Evolutionary conservation across 2,888 invertebrate genomes (phyloP).

Genomic region (Aphidius colemani): DNA sequence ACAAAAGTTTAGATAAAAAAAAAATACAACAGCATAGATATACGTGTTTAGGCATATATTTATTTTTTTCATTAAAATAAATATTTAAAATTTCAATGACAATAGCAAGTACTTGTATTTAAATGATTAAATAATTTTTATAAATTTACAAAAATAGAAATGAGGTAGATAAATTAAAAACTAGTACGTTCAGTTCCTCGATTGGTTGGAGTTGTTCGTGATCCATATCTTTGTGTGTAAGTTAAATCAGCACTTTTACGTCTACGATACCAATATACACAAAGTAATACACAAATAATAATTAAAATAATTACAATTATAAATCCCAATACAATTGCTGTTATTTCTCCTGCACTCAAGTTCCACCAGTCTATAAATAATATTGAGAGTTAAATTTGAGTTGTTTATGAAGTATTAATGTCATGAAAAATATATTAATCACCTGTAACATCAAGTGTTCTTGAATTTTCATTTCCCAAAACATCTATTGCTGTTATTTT

Average conservation of each 20-base stretch:
- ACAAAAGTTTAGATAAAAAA: too few species aligned
- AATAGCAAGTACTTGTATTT: too few species aligned
- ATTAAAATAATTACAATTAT: conserved; percentile 69
- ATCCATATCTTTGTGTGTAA: conserved; percentile 54
- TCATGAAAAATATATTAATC: conserved; percentile 38
- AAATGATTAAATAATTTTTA: too few species aligned
- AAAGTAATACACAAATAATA: conserved; percentile 63
- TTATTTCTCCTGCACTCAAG: conserved; percentile 65
- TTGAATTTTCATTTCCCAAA: conserved; percentile 69
- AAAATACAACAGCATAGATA: too few species aligned
- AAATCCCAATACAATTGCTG: conserved; percentile 73
- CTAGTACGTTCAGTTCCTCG: conserved; percentile 41
- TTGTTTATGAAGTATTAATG: background rate
- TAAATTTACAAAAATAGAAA: too few species aligned
- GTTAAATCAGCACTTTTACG: conserved; percentile 68
- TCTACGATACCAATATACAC: conserved; percentile 68
- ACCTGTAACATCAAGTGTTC: conserved; percentile 68
- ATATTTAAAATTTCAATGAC: too few species aligned
- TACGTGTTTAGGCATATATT: too few species aligned
- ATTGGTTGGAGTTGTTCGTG: conserved; percentile 45
- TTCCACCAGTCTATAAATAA: conserved; percentile 58
- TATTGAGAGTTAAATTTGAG: background rate
- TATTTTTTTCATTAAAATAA: too few species aligned
- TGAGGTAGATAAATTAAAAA: conserved; percentile 33
- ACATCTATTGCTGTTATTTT: conserved; percentile 72